Evolutionary conservation across 2,797 vertebrate genomes (phyloP), one percentile per base, ranked within the genome.

Genomic region (Pampus argenteus): DNA sequence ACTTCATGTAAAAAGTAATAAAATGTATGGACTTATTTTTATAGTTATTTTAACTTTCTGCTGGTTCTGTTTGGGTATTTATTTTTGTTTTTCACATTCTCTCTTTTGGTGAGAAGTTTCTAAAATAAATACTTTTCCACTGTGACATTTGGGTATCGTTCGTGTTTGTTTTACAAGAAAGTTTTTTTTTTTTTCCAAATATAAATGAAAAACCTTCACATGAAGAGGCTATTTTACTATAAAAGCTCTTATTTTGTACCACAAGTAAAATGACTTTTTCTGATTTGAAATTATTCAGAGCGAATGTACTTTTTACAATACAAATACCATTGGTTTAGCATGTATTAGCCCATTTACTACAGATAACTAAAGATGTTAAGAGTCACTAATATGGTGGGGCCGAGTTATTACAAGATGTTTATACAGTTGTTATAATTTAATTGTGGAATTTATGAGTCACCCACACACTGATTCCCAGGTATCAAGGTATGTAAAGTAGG

Each of bases 11-110:
- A 63, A 83, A 71, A 71, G 23, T 61, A 69, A 66, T 18, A 17
- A 64, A 73, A 71, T 23, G 57, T 40, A 64, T 29, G 1, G 20
- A 78, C 54, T 49, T 86, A 78, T 87, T 85, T 87, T 84, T 86
- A 56, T 82, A 84, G 78, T 66, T 72, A 18, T 60, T 54, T 71
- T 68, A 42, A 69, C n/a, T 28, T 50, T 74, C 49, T 72, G 5
- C 70, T 71, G 81, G 71, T 77, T 77, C 68, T 81, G 34, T 71
- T 69, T 9, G 49, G 86, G 83, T 90, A 91, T 91, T 91, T 91
- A 91, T 91, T 88, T 77, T 76, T 61, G 15, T 84, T 60, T 68
- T 81, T 72, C 66, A 56, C 9, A 8, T 75, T 78, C 22, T 79
- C 59, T 82, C 15, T 79, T 84, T 78, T 71, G 81, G 82, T 88